Evolutionary conservation across 1,140 invertebrate genomes (phyloP).

Genomic region (Drosophila aff.): DNA sequence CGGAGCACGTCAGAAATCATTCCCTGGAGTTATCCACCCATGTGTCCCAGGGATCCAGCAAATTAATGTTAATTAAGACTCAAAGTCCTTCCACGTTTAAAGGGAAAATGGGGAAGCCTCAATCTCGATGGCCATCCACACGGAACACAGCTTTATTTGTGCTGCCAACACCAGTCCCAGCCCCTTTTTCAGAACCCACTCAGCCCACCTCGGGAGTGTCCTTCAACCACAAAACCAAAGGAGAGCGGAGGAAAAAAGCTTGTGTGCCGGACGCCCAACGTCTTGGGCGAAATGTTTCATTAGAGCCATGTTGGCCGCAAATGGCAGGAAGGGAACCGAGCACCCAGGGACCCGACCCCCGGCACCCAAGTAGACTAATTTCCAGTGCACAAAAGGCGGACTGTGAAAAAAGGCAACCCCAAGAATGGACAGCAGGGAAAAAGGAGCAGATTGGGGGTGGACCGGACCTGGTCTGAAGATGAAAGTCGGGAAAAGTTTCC

Average conservation of each 20-base stretch:
- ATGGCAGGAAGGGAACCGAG: conserved; percentile 38
- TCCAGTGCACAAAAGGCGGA: conserved; percentile 68
- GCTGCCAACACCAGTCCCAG: conserved; percentile 15
- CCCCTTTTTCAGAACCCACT: conserved; percentile 16
- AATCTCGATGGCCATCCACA: conserved; percentile 51
- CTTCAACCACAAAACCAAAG: conserved; percentile 63
- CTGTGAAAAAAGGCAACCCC: conserved; percentile 51
- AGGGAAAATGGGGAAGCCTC: conserved; percentile 33
- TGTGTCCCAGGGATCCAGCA: conserved; percentile 19
- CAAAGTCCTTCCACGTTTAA: conserved; percentile 28
- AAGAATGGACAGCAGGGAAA: conserved; percentile 34
- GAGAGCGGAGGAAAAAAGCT: conserved; percentile 37
- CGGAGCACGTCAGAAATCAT: conserved; percentile 16
- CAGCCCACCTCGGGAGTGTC: conserved; percentile 49
- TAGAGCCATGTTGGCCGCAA: conserved; percentile 74
- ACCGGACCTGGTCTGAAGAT: conserved; percentile 49
- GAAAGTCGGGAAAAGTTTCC: conserved; percentile 66
- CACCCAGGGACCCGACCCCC: conserved; percentile 8
- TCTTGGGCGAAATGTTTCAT: conserved; percentile 80
- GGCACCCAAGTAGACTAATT: conserved; percentile 57
- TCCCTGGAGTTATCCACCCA: conserved; percentile 19
- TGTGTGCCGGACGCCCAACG: conserved; percentile 52
- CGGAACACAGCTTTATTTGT: conserved; percentile 60
- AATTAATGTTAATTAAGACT: conserved; percentile 73
- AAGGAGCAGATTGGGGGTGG: conserved; percentile 27